Conservation (phyloP, 2,113 vertebrate species). For the Dasyornis broadbenti region DNA sequence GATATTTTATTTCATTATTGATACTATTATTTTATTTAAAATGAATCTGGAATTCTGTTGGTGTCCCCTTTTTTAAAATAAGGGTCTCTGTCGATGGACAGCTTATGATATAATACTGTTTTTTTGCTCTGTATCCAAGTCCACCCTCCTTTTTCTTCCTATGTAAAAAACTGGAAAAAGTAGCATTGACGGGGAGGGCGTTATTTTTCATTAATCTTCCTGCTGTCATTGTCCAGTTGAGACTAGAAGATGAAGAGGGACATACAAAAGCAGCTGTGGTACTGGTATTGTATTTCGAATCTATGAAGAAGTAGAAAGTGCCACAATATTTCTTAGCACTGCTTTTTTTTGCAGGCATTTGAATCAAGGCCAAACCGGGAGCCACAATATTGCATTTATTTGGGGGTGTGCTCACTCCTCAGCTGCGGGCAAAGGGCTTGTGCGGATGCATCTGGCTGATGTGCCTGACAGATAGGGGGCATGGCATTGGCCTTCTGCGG, state of each 20-base stretch:
- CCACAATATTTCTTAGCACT: not conserved
- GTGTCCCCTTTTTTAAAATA: not conserved
- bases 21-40: not conserved
- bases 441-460: not conserved
- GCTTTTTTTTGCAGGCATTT: not conserved
- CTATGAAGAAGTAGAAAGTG: not conserved
- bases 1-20: not conserved
- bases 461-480: not conserved
- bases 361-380: not conserved
- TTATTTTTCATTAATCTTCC: not conserved
- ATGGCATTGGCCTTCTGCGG: not conserved
- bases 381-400: accelerated
- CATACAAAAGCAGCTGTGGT: no score
- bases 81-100: not conserved
- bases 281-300: not conserved
- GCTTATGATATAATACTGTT: not conserved
- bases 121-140: not conserved
- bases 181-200: accelerated
- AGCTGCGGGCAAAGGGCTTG: not conserved
- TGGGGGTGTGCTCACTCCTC: not conserved
- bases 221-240: not conserved
- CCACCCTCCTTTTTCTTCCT: not conserved
- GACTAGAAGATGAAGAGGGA: not conserved
- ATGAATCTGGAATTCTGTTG: not conserved
- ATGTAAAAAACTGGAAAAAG: not conserved